Evolutionary conservation across 2,888 invertebrate species (phyloP).

Genomic region (Loripinus fragilis): DNA sequence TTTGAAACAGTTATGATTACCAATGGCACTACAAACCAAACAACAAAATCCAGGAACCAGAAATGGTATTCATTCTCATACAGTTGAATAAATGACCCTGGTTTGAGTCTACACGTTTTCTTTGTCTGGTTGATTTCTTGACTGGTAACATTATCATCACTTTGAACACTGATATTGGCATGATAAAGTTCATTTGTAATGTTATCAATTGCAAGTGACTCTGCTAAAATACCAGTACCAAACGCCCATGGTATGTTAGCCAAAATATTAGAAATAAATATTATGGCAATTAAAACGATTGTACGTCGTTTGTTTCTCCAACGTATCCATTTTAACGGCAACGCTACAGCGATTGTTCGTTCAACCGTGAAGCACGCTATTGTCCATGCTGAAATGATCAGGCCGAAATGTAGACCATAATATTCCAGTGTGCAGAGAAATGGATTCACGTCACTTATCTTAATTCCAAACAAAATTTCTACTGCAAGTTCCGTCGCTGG

Average conservation of each 20-base stretch:
- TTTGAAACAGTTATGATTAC: neutral
- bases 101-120: no score
- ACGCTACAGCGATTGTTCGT: neutral
- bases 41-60: neutral
- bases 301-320: neutral
- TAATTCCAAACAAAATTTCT: neutral
- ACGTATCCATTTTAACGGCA: neutral
- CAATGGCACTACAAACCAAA: neutral
- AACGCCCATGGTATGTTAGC: neutral
- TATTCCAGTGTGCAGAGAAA: neutral
- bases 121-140: no score
- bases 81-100: neutral
- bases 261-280: neutral
- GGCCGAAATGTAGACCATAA: neutral
- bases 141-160: neutral
- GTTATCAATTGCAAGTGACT: neutral
- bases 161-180: neutral
- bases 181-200: neutral
- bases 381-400: neutral
- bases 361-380: neutral
- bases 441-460: neutral
- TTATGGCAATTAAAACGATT: neutral
- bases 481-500: neutral
- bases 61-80: constrained; percentile 7
- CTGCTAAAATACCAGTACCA: neutral